These are phyloP conservation scores for Loxodonta africana DNA, from an alignment of 2,113 vertebrate genomes.

Conservation along the genomic window DNA sequence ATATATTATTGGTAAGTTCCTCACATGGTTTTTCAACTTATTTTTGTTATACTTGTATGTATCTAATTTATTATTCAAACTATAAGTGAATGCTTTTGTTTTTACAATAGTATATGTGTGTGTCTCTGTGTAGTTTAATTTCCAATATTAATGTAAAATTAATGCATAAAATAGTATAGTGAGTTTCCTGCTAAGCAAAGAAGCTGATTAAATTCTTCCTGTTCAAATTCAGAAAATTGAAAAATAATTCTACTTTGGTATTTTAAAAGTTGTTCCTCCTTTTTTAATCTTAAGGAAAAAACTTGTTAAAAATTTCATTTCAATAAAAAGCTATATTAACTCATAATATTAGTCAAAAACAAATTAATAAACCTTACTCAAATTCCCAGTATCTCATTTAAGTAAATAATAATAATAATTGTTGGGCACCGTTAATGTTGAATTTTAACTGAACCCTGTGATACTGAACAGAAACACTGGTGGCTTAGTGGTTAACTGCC, in stretches of 20 bases:
- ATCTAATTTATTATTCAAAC: background rate
- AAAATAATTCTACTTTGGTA: background rate
- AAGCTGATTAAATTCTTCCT: background rate
- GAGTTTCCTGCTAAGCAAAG: background rate
- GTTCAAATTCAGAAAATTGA: background rate
- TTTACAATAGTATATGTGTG: background rate
- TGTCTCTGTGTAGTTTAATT: background rate
- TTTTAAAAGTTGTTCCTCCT: background rate
- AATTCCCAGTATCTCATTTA: background rate
- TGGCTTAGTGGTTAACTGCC: too few relatives aligned
- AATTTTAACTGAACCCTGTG: too few relatives aligned
- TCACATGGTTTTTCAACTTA: background rate
- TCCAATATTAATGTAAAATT: background rate
- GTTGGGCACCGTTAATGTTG: too few relatives aligned
- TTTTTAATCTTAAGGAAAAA: background rate
- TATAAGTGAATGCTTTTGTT: background rate
- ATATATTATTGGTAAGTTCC: background rate
- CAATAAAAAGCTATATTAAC: background rate
- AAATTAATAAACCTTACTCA: too few relatives aligned
- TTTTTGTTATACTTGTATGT: background rate
- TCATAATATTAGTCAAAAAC: background rate
- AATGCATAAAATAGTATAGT: background rate
- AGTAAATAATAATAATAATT: too few relatives aligned
- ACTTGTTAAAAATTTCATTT: background rate
- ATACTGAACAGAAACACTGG: too few relatives aligned